phyloP scores from a whole-genome alignment of 2,113 vertebrate species.

The Anguilla japonica region DNA sequence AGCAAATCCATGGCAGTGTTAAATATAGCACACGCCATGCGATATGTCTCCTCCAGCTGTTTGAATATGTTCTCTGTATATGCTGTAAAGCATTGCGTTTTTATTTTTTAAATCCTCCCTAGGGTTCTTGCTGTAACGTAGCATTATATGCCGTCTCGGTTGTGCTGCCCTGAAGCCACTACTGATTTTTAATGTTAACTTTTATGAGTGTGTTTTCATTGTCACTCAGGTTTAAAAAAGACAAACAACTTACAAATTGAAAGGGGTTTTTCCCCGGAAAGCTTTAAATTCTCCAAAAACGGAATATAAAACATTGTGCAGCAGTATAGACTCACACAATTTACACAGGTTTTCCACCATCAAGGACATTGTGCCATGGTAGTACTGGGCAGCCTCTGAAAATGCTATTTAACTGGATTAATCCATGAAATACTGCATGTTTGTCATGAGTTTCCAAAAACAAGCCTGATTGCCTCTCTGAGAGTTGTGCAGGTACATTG shows the following conservation, averaged over 20 bases:
- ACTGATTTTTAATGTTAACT: constrained; percentile 1
- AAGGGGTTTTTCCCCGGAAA: neutral
- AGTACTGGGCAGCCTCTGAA: neutral
- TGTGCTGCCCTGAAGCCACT: neutral
- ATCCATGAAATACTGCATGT: no score
- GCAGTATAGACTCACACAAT: neutral
- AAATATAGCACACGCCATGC: neutral
- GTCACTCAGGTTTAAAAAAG: neutral
- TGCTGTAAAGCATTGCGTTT: neutral
- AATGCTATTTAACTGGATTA: no score
- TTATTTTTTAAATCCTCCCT: neutral
- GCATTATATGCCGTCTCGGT: neutral
- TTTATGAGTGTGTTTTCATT: constrained; percentile 1
- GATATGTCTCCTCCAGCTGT: neutral
- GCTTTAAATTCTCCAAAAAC: neutral
- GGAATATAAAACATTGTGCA: neutral
- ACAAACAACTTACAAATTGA: neutral
- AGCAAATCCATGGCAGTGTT: neutral
- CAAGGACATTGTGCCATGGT: neutral
- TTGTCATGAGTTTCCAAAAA: no score
- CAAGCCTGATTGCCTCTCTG: no score
- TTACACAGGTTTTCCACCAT: neutral
- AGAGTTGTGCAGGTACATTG: no score
- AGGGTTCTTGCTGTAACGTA: neutral
- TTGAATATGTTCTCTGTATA: neutral